Evolutionary conservation across 2,797 vertebrate genomes (phyloP), one percentile per base, ranked within the genome.

Genomic region (Tympanoctomys barrerae): DNA sequence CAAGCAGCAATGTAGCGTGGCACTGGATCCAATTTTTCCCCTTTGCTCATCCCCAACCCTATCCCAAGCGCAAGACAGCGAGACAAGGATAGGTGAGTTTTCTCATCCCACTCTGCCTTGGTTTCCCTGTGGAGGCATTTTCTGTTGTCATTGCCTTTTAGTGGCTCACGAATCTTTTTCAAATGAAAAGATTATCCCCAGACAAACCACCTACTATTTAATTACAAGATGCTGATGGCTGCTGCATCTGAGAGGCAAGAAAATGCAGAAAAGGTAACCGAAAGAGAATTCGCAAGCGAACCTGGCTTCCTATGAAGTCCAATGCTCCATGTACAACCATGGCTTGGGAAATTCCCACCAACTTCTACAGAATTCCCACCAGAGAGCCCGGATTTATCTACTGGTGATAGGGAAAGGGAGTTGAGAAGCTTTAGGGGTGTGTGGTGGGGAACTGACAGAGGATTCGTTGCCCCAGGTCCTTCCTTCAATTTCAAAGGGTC

Each of bases 241-340:
- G 80, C 85, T 96, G 57, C 92, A 91, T 33, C 2, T 79, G 90
- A 26, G 39, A 84, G 21, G 9, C 90, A 94, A 95, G 93, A 70
- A 96, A 95, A 94, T 73, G 28, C 70, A 87, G 71, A 68, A n/a
- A 97, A 75, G 1, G 97, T 91, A 88, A 71, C 94, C 61, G 82
- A 91, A 95, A 89, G 94, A 95, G 66, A 92, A 77, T 97, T 97
- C 97, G 96, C 97, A 98, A 98, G 97, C 98, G 97, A 98, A 98
- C 97, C 90, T 97, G 97, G 98, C 97, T 98, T 97, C 94, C 89
- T 96, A 92, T 95, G 97, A 98, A 98, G 97, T 97, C 97, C 97
- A 98, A 89, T 95, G 83, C 96, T 98, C 92, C 96, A 97, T 94
- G 95, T 96, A 96, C 97, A 64, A 66, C 64, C 36, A 49, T 33